Percentiles rank a stretch among this genome's conserved stretches.
These are phyloP conservation scores for Procambarus clarkii DNA, from an alignment of 1,140 invertebrate genomes.

Conservation along the genomic window DNA sequence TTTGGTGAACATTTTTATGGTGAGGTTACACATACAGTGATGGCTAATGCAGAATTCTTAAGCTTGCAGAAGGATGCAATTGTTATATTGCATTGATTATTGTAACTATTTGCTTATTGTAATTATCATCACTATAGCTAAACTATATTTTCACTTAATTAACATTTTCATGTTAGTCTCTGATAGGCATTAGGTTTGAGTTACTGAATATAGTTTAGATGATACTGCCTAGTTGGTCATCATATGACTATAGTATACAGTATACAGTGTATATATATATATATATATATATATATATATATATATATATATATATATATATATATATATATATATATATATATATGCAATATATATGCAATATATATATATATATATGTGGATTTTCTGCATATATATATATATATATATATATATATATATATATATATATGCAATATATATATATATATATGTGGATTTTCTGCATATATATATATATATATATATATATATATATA, in stretches of 20 bases:
- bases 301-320: too few species aligned
- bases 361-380: slow-evolving; percentile 2
- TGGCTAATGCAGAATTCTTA: slow-evolving; percentile 36
- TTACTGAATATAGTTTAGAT: slow-evolving; percentile 65
- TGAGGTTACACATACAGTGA: neutral
- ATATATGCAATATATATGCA: too few species aligned
- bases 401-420: too few species aligned
- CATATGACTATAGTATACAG: slow-evolving; percentile 57
- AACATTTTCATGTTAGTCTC: slow-evolving; percentile 65
- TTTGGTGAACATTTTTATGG: neutral
- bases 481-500: too few species aligned
- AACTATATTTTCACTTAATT: slow-evolving; percentile 67
- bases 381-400: too few species aligned
- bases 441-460: too few species aligned
- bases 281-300: too few species aligned
- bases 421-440: too few species aligned
- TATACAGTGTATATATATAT: slow-evolving; percentile 40
- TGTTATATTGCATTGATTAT: slow-evolving; percentile 63
- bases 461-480: too few species aligned
- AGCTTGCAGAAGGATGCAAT: slow-evolving; percentile 59
- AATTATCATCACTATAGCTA: slow-evolving; percentile 68
- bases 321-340: too few species aligned
- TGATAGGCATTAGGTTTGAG: slow-evolving; percentile 68
- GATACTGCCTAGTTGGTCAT: slow-evolving; percentile 67
- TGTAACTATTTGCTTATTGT: slow-evolving; percentile 66